Conservation (phyloP, 1,140 invertebrate species). For the Euglossa dilemma region DNA sequence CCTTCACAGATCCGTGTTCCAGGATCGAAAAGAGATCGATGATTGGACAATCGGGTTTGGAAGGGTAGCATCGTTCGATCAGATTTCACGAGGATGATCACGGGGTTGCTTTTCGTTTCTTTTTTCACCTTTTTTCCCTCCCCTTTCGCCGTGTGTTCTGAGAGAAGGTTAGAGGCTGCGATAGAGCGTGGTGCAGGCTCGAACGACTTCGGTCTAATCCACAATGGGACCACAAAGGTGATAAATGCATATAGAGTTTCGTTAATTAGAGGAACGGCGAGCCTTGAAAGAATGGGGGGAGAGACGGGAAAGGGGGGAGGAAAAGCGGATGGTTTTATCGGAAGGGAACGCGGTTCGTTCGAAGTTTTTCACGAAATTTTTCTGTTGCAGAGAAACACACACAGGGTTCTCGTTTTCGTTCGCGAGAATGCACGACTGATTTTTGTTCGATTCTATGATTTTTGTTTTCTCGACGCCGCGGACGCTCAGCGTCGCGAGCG, state of each 20-base stretch:
- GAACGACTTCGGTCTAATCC: constrained; percentile 74
- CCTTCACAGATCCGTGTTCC: too few relatives aligned
- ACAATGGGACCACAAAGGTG: constrained; percentile 77
- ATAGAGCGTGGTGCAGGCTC: neutral
- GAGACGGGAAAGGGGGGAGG: neutral
- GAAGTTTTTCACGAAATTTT: neutral
- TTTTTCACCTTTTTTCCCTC: neutral
- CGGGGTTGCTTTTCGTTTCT: neutral
- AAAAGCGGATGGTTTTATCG: constrained; percentile 14
- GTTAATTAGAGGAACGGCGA: constrained; percentile 53
- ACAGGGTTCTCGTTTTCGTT: too few relatives aligned
- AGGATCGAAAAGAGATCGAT: too few relatives aligned
- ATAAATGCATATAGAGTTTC: constrained; percentile 68
- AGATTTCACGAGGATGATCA: neutral
- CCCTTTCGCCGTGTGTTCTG: neutral
- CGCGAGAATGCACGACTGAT: neutral
- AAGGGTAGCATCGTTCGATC: neutral
- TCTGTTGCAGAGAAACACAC: neutral
- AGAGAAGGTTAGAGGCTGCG: neutral
- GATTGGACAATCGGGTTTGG: too few relatives aligned
- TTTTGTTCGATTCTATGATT: constrained; percentile 16
- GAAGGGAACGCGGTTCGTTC: constrained; percentile 7
- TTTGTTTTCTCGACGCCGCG: constrained; percentile 33
- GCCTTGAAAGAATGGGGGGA: constrained; percentile 14
- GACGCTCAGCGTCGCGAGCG: too few relatives aligned